phyloP scores from a whole-genome alignment of 2,888 invertebrate genomes.

The Ctena decussata region DNA sequence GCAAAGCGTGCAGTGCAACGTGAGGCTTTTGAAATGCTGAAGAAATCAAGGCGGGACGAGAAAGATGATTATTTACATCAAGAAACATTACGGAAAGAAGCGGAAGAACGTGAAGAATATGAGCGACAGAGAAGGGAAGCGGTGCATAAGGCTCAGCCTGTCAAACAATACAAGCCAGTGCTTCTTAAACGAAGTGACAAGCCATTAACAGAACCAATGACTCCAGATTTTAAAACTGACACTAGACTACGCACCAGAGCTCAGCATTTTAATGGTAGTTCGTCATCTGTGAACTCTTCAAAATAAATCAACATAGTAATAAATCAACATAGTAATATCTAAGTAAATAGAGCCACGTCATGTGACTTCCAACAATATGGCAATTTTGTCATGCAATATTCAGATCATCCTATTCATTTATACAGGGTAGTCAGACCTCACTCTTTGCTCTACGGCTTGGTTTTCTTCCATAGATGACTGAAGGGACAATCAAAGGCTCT shows the following conservation, averaged over 20 bases:
- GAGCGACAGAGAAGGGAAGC: conserved; percentile 78
- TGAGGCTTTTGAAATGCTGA: conserved; percentile 78
- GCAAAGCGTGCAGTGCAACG: conserved; percentile 89
- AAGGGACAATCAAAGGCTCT: too few relatives aligned
- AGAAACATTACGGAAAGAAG: conserved; percentile 68
- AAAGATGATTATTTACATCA: conserved; percentile 88
- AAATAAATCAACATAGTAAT: too few relatives aligned
- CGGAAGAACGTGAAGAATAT: conserved; percentile 79
- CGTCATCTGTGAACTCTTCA: too few relatives aligned
- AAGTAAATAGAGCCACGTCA: too few relatives aligned
- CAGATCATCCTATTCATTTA: too few relatives aligned
- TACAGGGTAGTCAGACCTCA: too few relatives aligned
- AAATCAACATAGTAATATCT: too few relatives aligned
- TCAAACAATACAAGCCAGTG: conserved; percentile 81
- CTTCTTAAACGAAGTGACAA: conserved; percentile 79
- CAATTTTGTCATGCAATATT: too few relatives aligned
- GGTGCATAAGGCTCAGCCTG: conserved; percentile 82
- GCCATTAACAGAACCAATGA: conserved; percentile 89
- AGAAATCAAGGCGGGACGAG: conserved; percentile 87
- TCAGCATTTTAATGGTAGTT: conserved; percentile 38
- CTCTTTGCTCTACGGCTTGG: too few relatives aligned
- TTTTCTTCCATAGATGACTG: too few relatives aligned
- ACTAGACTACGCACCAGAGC: conserved; percentile 57
- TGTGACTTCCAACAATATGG: too few relatives aligned
- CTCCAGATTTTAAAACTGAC: conserved; percentile 88